Base-by-base conservation (phyloP, 2,113 vertebrate genomes). In the Alethe castanea region DNA sequence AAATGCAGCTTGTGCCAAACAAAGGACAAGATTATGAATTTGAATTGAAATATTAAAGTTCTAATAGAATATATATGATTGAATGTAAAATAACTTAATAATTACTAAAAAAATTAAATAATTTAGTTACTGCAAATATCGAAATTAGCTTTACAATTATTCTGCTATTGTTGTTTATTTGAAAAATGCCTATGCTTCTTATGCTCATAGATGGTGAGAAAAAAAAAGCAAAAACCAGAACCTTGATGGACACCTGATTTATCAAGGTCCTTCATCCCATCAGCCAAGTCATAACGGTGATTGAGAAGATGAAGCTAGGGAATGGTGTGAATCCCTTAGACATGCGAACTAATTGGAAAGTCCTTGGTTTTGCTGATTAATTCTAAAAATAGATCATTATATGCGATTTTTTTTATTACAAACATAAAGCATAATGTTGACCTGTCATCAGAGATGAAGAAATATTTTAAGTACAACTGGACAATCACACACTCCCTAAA, bases 381-480 rank as follows among this genome's bases (percentile, higher is more conserved):
- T 87, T 94, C 45, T 35, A 61, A 66, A 92, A 95, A 90, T 40
- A 6, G 25, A 73, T 92, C 74, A 53, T 91, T 82, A 59, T 24
- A 38, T 52, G 47, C 3, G 40, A 28, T 35, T 80, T 82, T 72
- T 64, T 84, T 97, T 95, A 95, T 95, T 96, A 65, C 61, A 72
- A 50, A 38, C 62, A 82, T 94, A 87, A 94, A 97, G 14, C 54
- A 56, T 84, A 86, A 82, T 66, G 20, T 38, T 92, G 87, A 73
- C 45, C 26, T 87, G 42, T 77, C 91, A 77, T 76, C 62, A 72
- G 50, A 90, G 42, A 91, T 80, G 70, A 92, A 84, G 57, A 95
- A 88, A 80, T 87, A 81, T 60, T 78, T 86, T 81, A 92, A 91
- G 66, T 81, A 45, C 28, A 89, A 54, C 26, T 65, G 83, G 77